Percentiles rank a stretch among this genome's conserved stretches.
These are phyloP conservation scores for Athene cunicularia DNA, from an alignment of 2,113 vertebrate genomes.

Conservation along the genomic window DNA sequence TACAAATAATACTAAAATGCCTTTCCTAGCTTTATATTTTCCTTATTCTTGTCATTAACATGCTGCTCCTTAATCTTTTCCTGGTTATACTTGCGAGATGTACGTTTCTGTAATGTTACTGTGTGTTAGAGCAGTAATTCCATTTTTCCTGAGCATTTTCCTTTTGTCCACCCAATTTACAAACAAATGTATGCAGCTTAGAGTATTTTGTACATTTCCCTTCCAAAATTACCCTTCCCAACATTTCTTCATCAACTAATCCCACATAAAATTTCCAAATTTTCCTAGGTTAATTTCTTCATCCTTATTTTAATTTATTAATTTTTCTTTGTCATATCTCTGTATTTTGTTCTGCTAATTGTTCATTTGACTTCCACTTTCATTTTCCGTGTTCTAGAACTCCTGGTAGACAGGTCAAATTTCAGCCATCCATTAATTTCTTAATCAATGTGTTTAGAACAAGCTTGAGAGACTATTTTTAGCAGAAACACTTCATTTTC, in stretches of 20 bases:
- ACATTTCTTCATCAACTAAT: constrained; percentile 55
- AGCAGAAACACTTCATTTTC: constrained; percentile 9
- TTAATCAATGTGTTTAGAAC: background rate
- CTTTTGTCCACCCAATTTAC: constrained; percentile 64
- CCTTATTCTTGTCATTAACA: constrained; percentile 51
- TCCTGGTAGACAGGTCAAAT: constrained; percentile 41
- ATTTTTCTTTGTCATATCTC: background rate
- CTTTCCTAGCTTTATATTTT: constrained; percentile 49
- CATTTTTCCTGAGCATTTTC: constrained; percentile 51
- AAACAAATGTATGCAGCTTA: constrained; percentile 68
- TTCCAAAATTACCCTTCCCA: constrained; percentile 34
- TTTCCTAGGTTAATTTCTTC: constrained; percentile 36
- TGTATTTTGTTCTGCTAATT: constrained; percentile 2
- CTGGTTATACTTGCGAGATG: constrained; percentile 31
- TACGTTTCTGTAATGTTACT: background rate
- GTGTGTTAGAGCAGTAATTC: constrained; percentile 47
- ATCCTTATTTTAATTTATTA: background rate
- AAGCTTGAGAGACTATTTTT: background rate
- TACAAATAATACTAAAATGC: background rate
- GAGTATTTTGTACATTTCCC: constrained; percentile 42
- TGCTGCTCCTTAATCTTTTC: constrained; percentile 50
- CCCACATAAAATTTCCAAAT: constrained; percentile 26
- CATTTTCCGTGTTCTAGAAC: background rate
- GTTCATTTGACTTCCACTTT: background rate
- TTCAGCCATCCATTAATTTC: constrained; percentile 23